Conservation (phyloP, 1,140 invertebrate genomes). For the Heliothis subflexa region DNA sequence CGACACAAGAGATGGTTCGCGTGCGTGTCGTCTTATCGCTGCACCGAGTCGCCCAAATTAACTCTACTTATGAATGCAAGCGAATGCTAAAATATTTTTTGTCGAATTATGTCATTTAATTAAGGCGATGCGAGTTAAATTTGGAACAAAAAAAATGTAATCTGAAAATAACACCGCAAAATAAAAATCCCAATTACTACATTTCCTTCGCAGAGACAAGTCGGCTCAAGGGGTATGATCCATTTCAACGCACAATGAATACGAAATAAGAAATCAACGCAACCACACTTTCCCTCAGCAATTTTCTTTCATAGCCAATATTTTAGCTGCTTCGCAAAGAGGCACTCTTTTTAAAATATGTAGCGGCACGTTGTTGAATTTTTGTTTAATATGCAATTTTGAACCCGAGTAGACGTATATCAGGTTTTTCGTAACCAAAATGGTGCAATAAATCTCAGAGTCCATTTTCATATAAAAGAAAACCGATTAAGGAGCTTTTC, state of each 20-base stretch:
- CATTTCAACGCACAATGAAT: constrained; percentile 81
- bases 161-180: constrained; percentile 35
- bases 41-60: constrained; percentile 71
- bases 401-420: constrained; percentile 73
- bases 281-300: constrained; percentile 76
- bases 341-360: constrained; percentile 72
- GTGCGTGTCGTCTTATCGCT: constrained; percentile 76
- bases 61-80: constrained; percentile 71
- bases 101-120: background rate
- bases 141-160: background rate
- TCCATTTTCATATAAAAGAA: constrained; percentile 86
- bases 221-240: constrained; percentile 66
- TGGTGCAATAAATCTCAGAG: constrained; percentile 83
- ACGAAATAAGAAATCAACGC: constrained; percentile 83
- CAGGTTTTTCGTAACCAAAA: constrained; percentile 81
- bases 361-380: constrained; percentile 69
- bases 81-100: constrained; percentile 13
- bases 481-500: constrained; percentile 85
- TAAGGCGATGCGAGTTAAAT: background rate
- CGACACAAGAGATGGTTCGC: constrained; percentile 61
- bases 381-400: constrained; percentile 82
- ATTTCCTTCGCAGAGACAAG: constrained; percentile 44
- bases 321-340: constrained; percentile 67
- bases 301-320: constrained; percentile 82
- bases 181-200: constrained; percentile 36